Base-by-base conservation (phyloP, 2,888 invertebrate genomes). In the Anagyrus pseudococci region DNA sequence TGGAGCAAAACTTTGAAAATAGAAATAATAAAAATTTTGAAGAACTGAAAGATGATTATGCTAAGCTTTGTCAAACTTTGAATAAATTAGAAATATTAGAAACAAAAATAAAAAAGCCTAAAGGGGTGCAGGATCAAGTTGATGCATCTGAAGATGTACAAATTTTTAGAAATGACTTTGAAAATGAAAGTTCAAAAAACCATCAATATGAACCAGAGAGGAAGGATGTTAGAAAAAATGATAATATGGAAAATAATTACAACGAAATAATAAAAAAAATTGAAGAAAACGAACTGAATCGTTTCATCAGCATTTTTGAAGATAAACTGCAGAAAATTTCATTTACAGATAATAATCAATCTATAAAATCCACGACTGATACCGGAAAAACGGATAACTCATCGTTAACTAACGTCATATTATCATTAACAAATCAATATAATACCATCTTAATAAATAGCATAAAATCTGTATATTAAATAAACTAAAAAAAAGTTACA, bases 81-180 rank as follows among this genome's bases (percentile, higher is more conserved):
- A 73, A 77, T 23, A 84, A 83, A 75, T 81, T 84, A 67, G 70
- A 73, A 40, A 64, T 80, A 1, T 82, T 85, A 1, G 82, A 85
- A 20, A 82, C 83, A 64, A 82, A 84, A 2, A 75, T 86, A 2
- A 83, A 81, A 4, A 78, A 81, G 0, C n/a, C n/a, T n/a, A n/a
- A n/a, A n/a, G 85, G 89, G 82, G 83, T 90, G 29, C 85, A 88
- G 71, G 87, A 89, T 49, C 78, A 91, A 63, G 82, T 8, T 10
- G 20, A 23, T 29, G 25, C 48, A 43, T 26, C 37, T 13, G 44
- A 46, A 17, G n/a, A n/a, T n/a, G n/a, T n/a, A n/a, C n/a, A n/a
- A n/a, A n/a, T n/a, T n/a, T n/a, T n/a, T n/a, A n/a, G n/a, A n/a
- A n/a, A n/a, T n/a, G n/a, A n/a, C n/a, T n/a, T n/a, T n/a, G n/a